phyloP scores from a whole-genome alignment of 2,113 vertebrate species.

The Pungitius pungitius region DNA sequence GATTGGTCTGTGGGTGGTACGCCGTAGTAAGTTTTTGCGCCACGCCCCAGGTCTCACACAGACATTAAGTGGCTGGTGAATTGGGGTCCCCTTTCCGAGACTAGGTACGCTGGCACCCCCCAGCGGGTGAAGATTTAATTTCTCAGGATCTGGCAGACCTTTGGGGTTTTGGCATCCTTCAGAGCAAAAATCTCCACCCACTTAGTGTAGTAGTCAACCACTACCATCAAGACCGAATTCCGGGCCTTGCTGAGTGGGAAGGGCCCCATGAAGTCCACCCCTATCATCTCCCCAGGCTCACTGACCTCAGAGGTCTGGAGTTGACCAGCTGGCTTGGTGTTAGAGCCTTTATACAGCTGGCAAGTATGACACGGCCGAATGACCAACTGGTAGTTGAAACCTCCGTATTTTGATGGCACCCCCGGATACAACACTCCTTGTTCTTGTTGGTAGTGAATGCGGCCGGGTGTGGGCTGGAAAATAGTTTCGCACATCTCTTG shows the following conservation, averaged over 20 bases:
- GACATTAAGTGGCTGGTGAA: neutral
- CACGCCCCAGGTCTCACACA: neutral
- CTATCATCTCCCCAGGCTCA: neutral
- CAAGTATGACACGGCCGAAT: too few species aligned
- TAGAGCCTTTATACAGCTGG: too few species aligned
- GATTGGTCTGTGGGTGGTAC: neutral
- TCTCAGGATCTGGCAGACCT: neutral
- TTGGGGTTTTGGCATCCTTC: neutral
- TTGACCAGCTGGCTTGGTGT: neutral
- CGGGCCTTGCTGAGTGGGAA: neutral
- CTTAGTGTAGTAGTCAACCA: neutral
- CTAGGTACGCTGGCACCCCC: neutral
- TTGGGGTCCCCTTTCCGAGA: neutral
- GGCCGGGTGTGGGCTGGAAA: too few species aligned
- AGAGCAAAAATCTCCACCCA: neutral
- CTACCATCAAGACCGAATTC: neutral
- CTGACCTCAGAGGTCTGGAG: neutral
- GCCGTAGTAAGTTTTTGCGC: neutral
- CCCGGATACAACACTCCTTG: too few species aligned
- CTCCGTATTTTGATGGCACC: too few species aligned
- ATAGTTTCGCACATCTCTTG: too few species aligned
- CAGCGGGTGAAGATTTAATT: neutral
- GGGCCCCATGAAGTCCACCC: neutral
- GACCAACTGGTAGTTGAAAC: too few species aligned
- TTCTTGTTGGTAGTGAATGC: too few species aligned